Evolutionary conservation across 2,113 vertebrate species (phyloP).

Genomic region (Sylvilagus bachmani): DNA sequence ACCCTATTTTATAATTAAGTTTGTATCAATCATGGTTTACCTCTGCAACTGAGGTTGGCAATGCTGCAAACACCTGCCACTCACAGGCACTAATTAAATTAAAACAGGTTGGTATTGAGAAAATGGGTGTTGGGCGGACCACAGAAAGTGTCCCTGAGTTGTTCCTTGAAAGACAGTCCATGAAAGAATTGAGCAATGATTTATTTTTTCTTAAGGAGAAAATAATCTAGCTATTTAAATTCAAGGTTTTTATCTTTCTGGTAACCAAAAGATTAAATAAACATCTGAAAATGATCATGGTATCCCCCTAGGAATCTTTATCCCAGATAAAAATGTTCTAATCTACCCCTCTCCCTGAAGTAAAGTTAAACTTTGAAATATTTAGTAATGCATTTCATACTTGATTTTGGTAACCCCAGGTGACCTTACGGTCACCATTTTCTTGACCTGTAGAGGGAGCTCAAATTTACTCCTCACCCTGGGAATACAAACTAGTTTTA

Average conservation of each 20-base stretch:
- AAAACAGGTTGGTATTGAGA: not conserved
- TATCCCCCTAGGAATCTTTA: not conserved
- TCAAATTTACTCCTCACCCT: not conserved
- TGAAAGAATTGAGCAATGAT: not conserved
- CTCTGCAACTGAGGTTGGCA: not conserved
- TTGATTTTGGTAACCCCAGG: not conserved
- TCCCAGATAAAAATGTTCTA: not conserved
- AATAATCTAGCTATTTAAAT: not conserved
- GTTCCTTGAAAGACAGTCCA: not conserved
- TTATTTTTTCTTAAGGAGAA: not conserved
- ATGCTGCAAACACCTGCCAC: not conserved
- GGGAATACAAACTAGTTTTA: not conserved
- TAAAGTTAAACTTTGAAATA: not conserved
- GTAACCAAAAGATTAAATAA: not conserved
- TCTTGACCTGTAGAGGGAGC: not conserved
- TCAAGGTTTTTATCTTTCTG: not conserved
- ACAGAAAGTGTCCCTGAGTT: not conserved
- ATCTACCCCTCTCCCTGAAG: not conserved
- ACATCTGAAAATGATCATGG: not conserved
- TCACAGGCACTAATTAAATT: not conserved
- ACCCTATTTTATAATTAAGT: not conserved
- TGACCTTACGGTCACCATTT: not conserved
- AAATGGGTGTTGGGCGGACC: not conserved
- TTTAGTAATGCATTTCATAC: not conserved
- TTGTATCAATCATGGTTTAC: not conserved